Evolutionary conservation across 2,113 vertebrate species (phyloP).

Genomic region (Anguilla japonica): DNA sequence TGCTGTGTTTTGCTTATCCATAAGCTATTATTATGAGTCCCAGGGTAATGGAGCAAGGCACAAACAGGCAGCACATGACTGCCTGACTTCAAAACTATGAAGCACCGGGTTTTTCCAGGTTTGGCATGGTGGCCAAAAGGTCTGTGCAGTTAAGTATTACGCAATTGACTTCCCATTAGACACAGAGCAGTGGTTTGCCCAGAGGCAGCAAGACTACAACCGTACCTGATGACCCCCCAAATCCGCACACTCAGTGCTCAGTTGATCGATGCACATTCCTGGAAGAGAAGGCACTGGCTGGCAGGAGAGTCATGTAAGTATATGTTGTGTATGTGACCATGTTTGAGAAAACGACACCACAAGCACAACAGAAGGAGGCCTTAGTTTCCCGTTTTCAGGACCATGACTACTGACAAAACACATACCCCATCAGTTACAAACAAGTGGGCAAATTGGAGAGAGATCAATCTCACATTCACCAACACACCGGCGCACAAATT

Average conservation of each 20-base stretch:
- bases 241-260: neutral
- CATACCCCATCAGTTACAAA: neutral
- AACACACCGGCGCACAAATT: neutral
- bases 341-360: neutral
- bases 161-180: conserved; percentile 9
- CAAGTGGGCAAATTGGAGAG: neutral
- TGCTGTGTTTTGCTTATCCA: neutral
- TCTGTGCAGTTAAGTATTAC: neutral
- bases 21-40: neutral
- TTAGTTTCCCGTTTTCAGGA: neutral
- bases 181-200: neutral
- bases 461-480: neutral
- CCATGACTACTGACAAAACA: neutral
- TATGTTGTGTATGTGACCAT: neutral
- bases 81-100: neutral
- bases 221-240: neutral
- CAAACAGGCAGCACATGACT: neutral
- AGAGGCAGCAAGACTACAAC: neutral
- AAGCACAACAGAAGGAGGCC: neutral
- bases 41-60: neutral
- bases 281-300: neutral
- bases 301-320: neutral
- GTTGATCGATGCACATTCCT: conserved; percentile 15
- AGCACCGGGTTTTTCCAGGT: neutral
- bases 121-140: neutral